Evolutionary conservation across 2,797 vertebrate species (phyloP).

Genomic region (Trematomus bernacchii): DNA sequence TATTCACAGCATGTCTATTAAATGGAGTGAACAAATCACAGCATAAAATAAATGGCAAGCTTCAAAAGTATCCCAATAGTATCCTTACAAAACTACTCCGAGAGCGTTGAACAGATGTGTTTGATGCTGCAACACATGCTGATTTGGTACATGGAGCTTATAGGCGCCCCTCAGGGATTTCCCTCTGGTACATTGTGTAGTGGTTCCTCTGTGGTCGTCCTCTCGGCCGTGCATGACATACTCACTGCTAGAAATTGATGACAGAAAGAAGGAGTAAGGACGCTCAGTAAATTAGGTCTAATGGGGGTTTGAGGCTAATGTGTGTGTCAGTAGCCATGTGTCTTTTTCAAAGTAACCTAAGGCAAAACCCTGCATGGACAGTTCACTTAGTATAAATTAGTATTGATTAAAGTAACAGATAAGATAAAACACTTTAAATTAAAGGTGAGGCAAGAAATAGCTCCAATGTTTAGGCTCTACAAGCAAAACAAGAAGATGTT

Average conservation of each 20-base stretch:
- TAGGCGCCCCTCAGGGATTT: conserved; percentile 25
- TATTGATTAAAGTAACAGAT: conserved; percentile 4
- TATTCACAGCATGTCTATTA: background rate
- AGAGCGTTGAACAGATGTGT: background rate
- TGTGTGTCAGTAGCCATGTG: background rate
- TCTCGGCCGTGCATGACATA: conserved; percentile 12
- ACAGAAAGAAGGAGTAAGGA: conserved; percentile 16
- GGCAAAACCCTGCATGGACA: background rate
- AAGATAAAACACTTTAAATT: conserved; percentile 15
- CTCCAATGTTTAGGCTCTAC: background rate
- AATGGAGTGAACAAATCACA: background rate
- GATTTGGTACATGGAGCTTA: background rate
- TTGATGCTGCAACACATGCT: background rate
- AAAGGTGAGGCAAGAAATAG: background rate
- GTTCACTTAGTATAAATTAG: conserved; percentile 20
- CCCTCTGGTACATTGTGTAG: conserved; percentile 8
- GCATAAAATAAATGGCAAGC: background rate
- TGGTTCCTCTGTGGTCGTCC: conserved; percentile 15
- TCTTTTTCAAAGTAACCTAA: conserved; percentile 16
- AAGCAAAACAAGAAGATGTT: background rate
- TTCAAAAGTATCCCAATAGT: background rate
- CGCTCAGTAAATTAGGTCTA: conserved; percentile 47
- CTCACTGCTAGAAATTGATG: conserved; percentile 11
- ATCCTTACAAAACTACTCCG: background rate
- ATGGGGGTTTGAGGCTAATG: conserved; percentile 37